A percentile compares a stretch with the other conserved stretches of the same genome.
Evolutionary conservation across 2,113 vertebrate genomes (phyloP).

Genomic region (Brachirus orientalis): DNA sequence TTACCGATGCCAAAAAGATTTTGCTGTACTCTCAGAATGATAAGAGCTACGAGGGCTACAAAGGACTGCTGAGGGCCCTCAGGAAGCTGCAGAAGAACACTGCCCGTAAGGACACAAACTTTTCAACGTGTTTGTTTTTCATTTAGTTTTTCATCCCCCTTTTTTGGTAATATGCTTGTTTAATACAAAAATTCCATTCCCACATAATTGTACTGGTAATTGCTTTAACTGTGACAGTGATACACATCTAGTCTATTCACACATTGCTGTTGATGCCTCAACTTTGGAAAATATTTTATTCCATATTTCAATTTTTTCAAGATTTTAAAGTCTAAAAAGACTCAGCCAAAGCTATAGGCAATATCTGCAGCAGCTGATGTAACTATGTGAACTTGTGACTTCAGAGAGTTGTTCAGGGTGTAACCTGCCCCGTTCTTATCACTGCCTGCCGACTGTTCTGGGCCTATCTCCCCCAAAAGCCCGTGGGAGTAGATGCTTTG

Average conservation of each 20-base stretch:
- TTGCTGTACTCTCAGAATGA: conserved; percentile 93
- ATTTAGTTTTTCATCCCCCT: too few relatives aligned
- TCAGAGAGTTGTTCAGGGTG: not conserved
- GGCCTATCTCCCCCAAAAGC: conserved; percentile 10
- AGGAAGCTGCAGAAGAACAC: conserved; percentile 84
- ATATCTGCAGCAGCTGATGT: not conserved
- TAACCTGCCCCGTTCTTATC: conserved; percentile 32
- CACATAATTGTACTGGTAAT: too few relatives aligned
- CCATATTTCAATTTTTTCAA: too few relatives aligned
- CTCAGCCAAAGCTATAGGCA: too few relatives aligned
- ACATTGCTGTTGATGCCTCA: too few relatives aligned
- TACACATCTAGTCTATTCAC: too few relatives aligned
- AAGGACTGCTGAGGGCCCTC: conserved; percentile 79
- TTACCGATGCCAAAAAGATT: conserved; percentile 91
- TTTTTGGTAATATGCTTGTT: too few relatives aligned
- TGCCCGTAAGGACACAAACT: conserved; percentile 79
- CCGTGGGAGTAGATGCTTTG: conserved; percentile 10
- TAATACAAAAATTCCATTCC: too few relatives aligned
- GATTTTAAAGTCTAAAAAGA: too few relatives aligned
- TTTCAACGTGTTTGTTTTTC: not conserved
- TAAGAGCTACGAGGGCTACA: conserved; percentile 85
- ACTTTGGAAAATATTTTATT: too few relatives aligned
- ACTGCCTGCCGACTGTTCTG: conserved; percentile 5
- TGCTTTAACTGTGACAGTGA: too few relatives aligned
- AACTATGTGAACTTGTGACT: not conserved